These are phyloP conservation scores for Taphrorychus bicolor DNA, from an alignment of 2,888 invertebrate species.

Conservation along the genomic window DNA sequence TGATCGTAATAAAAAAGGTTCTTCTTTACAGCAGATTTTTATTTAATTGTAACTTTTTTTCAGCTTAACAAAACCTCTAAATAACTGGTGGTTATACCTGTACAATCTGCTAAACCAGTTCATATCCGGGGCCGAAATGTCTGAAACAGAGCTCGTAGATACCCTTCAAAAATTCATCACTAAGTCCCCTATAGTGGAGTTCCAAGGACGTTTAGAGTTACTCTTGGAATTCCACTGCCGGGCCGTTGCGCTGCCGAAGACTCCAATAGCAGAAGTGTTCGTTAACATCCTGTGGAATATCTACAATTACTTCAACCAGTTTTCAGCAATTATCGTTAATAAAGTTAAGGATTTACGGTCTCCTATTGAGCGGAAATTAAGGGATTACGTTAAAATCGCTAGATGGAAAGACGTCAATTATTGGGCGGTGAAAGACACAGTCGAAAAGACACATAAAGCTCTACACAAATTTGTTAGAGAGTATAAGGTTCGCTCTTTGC, in stretches of 20 bases:
- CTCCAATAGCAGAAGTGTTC: slow-evolving; percentile 61
- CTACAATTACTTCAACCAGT: slow-evolving; percentile 85
- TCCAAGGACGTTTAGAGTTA: slow-evolving; percentile 76
- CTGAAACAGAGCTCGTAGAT: slow-evolving; percentile 61
- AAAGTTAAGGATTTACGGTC: slow-evolving; percentile 72
- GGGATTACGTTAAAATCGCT: slow-evolving; percentile 93
- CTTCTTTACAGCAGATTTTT: not conserved
- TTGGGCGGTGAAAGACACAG: slow-evolving; percentile 89
- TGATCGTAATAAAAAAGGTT: too few relatives aligned
- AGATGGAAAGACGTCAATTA: slow-evolving; percentile 95
- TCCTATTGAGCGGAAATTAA: slow-evolving; percentile 91
- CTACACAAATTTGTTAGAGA: slow-evolving; percentile 87
- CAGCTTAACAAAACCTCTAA: slow-evolving; percentile 71
- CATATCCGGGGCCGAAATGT: slow-evolving; percentile 50
- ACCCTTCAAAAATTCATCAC: slow-evolving; percentile 84
- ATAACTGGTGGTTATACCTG: slow-evolving; percentile 92
- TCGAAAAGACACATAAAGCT: slow-evolving; percentile 86
- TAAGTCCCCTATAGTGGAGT: slow-evolving; percentile 84
- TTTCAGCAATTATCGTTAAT: slow-evolving; percentile 68
- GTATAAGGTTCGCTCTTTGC: slow-evolving; percentile 70
- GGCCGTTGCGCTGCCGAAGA: slow-evolving; percentile 62
- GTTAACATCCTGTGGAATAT: slow-evolving; percentile 80
- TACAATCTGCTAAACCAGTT: slow-evolving; percentile 76
- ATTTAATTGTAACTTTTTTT: slow-evolving; percentile 46
- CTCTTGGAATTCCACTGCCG: slow-evolving; percentile 85